These are phyloP conservation scores for Slavum lentiscoides DNA, from an alignment of 2,888 invertebrate genomes.

Conservation along the genomic window DNA sequence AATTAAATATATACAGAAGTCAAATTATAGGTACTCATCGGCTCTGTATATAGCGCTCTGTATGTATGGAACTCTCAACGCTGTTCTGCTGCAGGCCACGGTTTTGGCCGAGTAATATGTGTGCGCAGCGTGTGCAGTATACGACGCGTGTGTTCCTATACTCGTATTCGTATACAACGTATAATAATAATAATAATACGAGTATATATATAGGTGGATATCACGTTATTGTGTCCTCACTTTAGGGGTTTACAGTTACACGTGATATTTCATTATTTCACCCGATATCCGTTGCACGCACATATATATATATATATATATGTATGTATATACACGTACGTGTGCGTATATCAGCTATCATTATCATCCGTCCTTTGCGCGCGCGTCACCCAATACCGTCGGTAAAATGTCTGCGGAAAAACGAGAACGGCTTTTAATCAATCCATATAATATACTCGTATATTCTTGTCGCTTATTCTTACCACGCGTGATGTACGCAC, in stretches of 20 bases:
- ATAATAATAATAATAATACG: too few species aligned
- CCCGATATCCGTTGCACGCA: conserved; percentile 37
- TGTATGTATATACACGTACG: too few species aligned
- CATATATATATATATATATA: too few species aligned
- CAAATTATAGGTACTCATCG: too few species aligned
- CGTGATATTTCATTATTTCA: conserved; percentile 52
- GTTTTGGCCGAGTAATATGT: too few species aligned
- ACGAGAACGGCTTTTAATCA: conserved; percentile 49
- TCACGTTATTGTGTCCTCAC: conserved; percentile 39
- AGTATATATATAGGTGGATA: conserved; percentile 5
- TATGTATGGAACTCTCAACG: too few species aligned
- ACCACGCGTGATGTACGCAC: too few species aligned
- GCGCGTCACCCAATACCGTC: conserved; percentile 39
- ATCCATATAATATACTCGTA: conserved; percentile 13
- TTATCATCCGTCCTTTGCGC: conserved; percentile 30
- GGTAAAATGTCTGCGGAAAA: conserved; percentile 36
- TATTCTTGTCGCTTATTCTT: conserved; percentile 9
- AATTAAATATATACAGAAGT: too few species aligned
- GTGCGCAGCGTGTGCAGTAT: background rate
- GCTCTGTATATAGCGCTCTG: too few species aligned
- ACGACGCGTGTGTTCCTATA: background rate
- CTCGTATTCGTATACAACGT: background rate
- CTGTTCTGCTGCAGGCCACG: too few species aligned
- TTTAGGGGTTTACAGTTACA: conserved; percentile 50
- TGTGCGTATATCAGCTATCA: conserved; percentile 17